A percentile compares a stretch with the other conserved stretches of the same genome.
Conservation (phyloP, 1,140 invertebrate species). For the Micrasema longulum region DNA sequence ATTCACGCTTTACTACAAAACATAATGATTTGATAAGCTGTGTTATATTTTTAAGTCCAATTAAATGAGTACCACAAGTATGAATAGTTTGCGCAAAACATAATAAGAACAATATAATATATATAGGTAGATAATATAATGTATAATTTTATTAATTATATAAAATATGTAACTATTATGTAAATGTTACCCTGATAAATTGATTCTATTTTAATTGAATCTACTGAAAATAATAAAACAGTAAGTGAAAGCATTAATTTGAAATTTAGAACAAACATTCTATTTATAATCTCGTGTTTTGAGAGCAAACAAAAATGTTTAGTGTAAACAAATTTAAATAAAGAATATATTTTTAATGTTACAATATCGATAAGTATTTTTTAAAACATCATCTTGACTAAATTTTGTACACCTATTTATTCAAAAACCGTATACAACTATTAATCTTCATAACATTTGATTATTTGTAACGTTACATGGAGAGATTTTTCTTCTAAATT, state of each 20-base stretch:
- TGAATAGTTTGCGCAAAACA: conserved; percentile 26
- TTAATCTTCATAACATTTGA: conserved; percentile 47
- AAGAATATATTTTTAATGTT: conserved; percentile 11
- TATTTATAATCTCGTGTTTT: too few relatives aligned
- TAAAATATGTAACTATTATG: conserved; percentile 48
- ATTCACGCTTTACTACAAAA: too few relatives aligned
- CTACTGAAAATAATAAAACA: conserved; percentile 16
- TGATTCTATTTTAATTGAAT: conserved; percentile 43
- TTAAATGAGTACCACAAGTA: not conserved
- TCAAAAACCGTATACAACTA: conserved; percentile 55
- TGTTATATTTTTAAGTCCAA: too few relatives aligned
- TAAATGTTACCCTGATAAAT: conserved; percentile 50
- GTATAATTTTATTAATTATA: conserved; percentile 40
- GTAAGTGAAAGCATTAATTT: too few relatives aligned
- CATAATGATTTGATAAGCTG: too few relatives aligned
- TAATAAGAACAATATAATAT: conserved; percentile 6
- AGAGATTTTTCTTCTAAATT: conserved; percentile 44
- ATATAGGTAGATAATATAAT: conserved; percentile 14
- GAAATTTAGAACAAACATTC: too few relatives aligned
- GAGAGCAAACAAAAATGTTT: not conserved
- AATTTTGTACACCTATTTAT: conserved; percentile 54
- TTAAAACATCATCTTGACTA: conserved; percentile 33
- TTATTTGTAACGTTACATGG: conserved; percentile 42
- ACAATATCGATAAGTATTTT: conserved; percentile 35
- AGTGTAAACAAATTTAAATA: too few relatives aligned